These are phyloP conservation scores for Stenolophus ochropezus DNA, from an alignment of 2,888 invertebrate species.

Conservation along the genomic window DNA sequence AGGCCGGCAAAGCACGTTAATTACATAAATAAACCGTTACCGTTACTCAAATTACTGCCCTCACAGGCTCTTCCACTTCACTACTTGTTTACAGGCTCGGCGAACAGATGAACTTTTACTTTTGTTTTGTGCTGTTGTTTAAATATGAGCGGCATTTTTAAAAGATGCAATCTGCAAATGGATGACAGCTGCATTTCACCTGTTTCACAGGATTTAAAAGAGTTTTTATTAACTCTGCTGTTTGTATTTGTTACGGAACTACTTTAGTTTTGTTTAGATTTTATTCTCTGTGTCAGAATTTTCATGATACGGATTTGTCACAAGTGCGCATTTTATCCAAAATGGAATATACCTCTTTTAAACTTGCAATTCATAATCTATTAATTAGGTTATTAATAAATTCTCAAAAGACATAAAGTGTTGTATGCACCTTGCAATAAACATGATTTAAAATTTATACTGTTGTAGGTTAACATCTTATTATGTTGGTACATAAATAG, in stretches of 20 bases:
- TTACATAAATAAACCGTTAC: slow-evolving; percentile 45
- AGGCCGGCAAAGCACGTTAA: slow-evolving; percentile 41
- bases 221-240: no score
- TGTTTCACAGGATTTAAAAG: background rate
- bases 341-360: no score
- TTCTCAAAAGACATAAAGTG: no score
- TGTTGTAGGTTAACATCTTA: no score
- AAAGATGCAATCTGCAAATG: background rate
- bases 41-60: slow-evolving; percentile 35
- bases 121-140: background rate
- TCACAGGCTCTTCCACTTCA: background rate
- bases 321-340: no score
- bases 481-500: no score
- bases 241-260: background rate
- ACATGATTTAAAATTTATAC: no score
- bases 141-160: background rate
- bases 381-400: no score
- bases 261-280: background rate
- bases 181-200: background rate
- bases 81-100: slow-evolving; percentile 16
- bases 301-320: no score
- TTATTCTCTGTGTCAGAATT: background rate
- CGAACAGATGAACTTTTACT: background rate
- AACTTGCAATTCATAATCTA: no score
- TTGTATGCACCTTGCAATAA: no score